A percentile compares a stretch with the other conserved stretches of the same genome.
phyloP scores from a whole-genome alignment of 2,113 vertebrate genomes.

The Scophthalmus maximus region DNA sequence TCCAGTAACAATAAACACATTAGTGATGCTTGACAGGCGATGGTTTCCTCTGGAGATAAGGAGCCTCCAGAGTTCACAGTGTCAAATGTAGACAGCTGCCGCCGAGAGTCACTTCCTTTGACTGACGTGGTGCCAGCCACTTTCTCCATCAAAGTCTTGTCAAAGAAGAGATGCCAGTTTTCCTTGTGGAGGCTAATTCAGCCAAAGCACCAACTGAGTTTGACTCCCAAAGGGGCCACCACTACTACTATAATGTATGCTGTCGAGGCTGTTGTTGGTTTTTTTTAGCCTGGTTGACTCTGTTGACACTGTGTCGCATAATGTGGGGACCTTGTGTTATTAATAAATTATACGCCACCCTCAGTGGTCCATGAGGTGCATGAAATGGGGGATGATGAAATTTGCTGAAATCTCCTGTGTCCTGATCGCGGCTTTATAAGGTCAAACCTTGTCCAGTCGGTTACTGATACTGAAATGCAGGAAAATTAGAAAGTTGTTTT shows the following conservation, averaged over 20 bases:
- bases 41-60: conserved; percentile 61
- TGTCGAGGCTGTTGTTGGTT: conserved; percentile 11
- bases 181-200: conserved; percentile 28
- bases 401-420: conserved; percentile 48
- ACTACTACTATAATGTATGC: conserved; percentile 19
- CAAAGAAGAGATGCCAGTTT: conserved; percentile 28
- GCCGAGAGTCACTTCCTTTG: conserved; percentile 37
- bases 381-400: conserved; percentile 64
- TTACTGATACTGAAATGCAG: too few relatives aligned
- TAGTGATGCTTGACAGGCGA: conserved; percentile 71
- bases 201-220: conserved; percentile 19
- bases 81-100: conserved; percentile 69
- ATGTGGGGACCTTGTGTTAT: conserved; percentile 17
- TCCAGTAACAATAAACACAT: conserved; percentile 67
- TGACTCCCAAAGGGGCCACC: conserved; percentile 17
- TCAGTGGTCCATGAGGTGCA: conserved; percentile 29
- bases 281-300: conserved; percentile 49
- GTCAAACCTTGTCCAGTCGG: too few relatives aligned
- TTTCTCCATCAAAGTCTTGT: conserved; percentile 50
- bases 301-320: conserved; percentile 45
- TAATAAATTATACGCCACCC: conserved; percentile 51
- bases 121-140: conserved; percentile 29
- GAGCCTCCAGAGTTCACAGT: conserved; percentile 57
- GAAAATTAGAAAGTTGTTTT: too few relatives aligned
- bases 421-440: conserved; percentile 9